Evolutionary conservation across 2,888 invertebrate genomes (phyloP).

Genomic region (Phengaris arion): DNA sequence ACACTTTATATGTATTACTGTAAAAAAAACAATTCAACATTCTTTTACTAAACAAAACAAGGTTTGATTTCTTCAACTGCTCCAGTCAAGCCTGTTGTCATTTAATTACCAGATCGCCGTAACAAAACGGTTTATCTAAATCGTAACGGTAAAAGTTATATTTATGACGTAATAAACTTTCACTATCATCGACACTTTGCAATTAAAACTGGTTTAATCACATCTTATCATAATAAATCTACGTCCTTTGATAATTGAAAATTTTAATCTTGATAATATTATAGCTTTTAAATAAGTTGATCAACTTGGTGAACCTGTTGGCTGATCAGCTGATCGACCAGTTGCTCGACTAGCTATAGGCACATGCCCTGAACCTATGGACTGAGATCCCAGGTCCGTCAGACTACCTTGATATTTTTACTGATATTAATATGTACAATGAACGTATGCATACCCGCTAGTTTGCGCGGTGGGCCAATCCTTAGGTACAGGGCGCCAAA

Average conservation of each 20-base stretch:
- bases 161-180: slow-evolving; percentile 34
- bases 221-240: slow-evolving; percentile 20
- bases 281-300: neutral
- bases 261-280: slow-evolving; percentile 3
- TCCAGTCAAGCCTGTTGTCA: slow-evolving; percentile 16
- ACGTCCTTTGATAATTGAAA: neutral
- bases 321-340: neutral
- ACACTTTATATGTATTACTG: no score
- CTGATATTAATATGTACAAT: no score
- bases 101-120: slow-evolving; percentile 18
- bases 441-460: no score
- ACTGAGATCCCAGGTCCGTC: no score
- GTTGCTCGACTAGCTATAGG: neutral
- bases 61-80: no score
- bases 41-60: no score
- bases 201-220: slow-evolving; percentile 14
- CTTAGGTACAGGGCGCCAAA: no score
- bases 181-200: slow-evolving; percentile 27
- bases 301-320: neutral
- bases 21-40: no score
- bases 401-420: no score
- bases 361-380: neutral
- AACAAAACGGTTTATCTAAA: slow-evolving; percentile 22
- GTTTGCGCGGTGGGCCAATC: no score
- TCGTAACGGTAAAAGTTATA: slow-evolving; percentile 27